A percentile compares a stretch with the other conserved stretches of the same genome.
phyloP scores from a whole-genome alignment of 2,888 invertebrate species.

The Mesorhabditis belari region DNA sequence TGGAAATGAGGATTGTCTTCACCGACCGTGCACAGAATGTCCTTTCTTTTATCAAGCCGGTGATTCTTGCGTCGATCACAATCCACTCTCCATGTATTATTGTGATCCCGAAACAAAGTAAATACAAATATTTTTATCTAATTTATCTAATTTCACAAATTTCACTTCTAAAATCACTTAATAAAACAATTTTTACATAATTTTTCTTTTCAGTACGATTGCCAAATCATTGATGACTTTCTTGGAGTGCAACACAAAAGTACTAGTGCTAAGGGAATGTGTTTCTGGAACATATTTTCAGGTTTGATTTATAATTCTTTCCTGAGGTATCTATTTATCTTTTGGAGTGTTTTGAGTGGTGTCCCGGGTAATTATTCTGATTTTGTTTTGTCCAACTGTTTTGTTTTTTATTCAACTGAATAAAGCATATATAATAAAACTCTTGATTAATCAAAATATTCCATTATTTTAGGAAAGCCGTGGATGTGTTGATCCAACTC shows the following conservation, averaged over 20 bases:
- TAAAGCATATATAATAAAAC: too few species aligned
- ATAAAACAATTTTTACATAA: background rate
- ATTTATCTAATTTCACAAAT: too few species aligned
- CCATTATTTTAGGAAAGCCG: slow-evolving; percentile 11
- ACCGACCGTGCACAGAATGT: background rate
- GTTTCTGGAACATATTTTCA: slow-evolving; percentile 14
- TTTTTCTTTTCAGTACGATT: slow-evolving; percentile 13
- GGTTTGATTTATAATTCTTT: background rate
- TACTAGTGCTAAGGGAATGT: slow-evolving; percentile 20
- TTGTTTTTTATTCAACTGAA: too few species aligned
- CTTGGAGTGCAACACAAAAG: slow-evolving; percentile 18
- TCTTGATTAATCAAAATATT: too few species aligned
- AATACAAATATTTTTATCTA: too few species aligned
- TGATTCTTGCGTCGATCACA: background rate
- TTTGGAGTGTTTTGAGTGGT: too few species aligned
- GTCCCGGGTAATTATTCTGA: too few species aligned
- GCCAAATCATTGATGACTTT: slow-evolving; percentile 17
- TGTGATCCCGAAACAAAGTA: background rate
- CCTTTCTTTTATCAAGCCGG: background rate
- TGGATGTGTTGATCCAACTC: slow-evolving; percentile 35
- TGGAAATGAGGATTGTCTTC: too few species aligned
- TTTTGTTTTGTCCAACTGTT: too few species aligned
- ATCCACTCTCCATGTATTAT: background rate
- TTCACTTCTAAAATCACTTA: too few species aligned
- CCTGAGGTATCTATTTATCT: too few species aligned